These are phyloP conservation scores for rat (Rattus norvegicus) DNA, from an alignment of 2,113 vertebrate genomes.

Conservation along the genomic window GRCr8 NC_086026.1:56728001-56728500, in stretches of 20 bases:
- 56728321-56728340: slow-evolving; percentile 50
- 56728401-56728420: neutral
- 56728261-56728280: slow-evolving; percentile 75
- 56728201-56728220: neutral
- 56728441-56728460: neutral
- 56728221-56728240: slow-evolving; percentile 50
- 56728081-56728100: slow-evolving; percentile 34
- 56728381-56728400: neutral
- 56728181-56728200: slow-evolving; percentile 22
- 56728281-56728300: neutral
- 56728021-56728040: slow-evolving; percentile 42
- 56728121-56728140: slow-evolving; percentile 65
- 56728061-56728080: slow-evolving; percentile 38
- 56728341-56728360: slow-evolving; percentile 63
- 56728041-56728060: slow-evolving; percentile 24
- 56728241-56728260: slow-evolving; percentile 64
- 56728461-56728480: slow-evolving; percentile 28
- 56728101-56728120: slow-evolving; percentile 28
- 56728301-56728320: slow-evolving; percentile 71
- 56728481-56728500: neutral
- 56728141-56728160: slow-evolving; percentile 55
- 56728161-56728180: slow-evolving; percentile 46
- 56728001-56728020: neutral
- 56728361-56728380: neutral
- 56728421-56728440: neutral